These are phyloP conservation scores for Monoplex corrugatus DNA, from an alignment of 2,888 invertebrate genomes.

Conservation along the genomic window DNA sequence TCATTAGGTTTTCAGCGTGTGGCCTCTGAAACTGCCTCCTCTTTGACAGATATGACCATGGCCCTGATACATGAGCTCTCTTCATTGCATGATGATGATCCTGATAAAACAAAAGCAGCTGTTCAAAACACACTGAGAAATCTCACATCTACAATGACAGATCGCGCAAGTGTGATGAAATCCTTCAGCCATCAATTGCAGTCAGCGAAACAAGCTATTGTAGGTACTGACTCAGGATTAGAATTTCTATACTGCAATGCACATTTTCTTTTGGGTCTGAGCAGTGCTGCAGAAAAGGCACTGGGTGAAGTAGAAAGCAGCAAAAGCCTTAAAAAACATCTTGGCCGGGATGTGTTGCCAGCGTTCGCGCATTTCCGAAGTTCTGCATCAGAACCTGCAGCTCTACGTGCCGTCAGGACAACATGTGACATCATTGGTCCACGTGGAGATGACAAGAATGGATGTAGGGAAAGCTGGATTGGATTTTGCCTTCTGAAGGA, in stretches of 20 bases:
- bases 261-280: background rate
- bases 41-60: constrained; percentile 19
- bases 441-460: constrained; percentile 35
- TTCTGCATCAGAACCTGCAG: background rate
- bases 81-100: background rate
- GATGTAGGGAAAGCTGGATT: constrained; percentile 33
- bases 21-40: constrained; percentile 1
- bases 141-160: constrained; percentile 22
- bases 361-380: background rate
- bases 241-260: constrained; percentile 10
- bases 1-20: constrained; percentile 24
- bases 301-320: background rate
- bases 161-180: constrained; percentile 42
- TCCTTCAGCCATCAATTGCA: background rate
- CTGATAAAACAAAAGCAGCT: background rate
- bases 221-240: background rate
- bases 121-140: constrained; percentile 10
- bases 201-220: background rate
- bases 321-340: background rate
- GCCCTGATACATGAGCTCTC: background rate
- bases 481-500: constrained; percentile 15
- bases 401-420: background rate
- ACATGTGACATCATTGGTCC: background rate
- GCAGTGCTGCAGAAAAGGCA: background rate
- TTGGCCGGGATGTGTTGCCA: background rate